phyloP scores from a whole-genome alignment of 2,113 vertebrate genomes.

The Lethenteron camtschaticum region DNA sequence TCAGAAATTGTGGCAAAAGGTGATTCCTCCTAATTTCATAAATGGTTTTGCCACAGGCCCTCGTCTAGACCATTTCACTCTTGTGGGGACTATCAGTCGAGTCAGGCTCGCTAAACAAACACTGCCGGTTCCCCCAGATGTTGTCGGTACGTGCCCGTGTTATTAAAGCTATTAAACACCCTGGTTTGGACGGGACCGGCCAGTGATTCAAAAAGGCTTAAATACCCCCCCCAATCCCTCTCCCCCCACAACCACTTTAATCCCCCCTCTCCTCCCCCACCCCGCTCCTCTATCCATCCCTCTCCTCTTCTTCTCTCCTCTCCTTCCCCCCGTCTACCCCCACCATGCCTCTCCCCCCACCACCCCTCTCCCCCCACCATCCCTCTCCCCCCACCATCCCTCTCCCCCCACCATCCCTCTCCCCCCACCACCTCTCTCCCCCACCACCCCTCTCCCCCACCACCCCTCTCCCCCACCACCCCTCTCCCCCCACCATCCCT shows the following conservation, averaged over 20 bases:
- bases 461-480: neutral
- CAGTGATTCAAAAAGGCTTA: too few relatives aligned
- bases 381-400: neutral
- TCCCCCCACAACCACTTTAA: neutral
- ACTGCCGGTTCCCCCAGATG: too few relatives aligned
- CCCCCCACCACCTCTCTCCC: neutral
- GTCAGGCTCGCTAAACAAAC: too few relatives aligned
- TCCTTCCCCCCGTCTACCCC: neutral
- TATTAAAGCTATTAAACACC: too few relatives aligned
- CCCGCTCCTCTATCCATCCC: neutral
- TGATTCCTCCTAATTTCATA: too few relatives aligned
- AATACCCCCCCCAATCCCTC: neutral
- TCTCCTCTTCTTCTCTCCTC: neutral
- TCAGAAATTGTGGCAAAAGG: too few relatives aligned
- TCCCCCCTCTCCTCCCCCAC: neutral
- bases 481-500: neutral
- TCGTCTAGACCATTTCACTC: too few relatives aligned
- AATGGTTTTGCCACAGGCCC: too few relatives aligned
- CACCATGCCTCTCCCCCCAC: neutral
- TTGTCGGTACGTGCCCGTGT: too few relatives aligned
- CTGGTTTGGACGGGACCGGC: too few relatives aligned
- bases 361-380: neutral
- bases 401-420: neutral
- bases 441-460: neutral
- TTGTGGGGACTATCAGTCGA: too few relatives aligned